Evolutionary conservation across 2,113 vertebrate genomes (phyloP).

Genomic region (Chlamydotis undulata): DNA sequence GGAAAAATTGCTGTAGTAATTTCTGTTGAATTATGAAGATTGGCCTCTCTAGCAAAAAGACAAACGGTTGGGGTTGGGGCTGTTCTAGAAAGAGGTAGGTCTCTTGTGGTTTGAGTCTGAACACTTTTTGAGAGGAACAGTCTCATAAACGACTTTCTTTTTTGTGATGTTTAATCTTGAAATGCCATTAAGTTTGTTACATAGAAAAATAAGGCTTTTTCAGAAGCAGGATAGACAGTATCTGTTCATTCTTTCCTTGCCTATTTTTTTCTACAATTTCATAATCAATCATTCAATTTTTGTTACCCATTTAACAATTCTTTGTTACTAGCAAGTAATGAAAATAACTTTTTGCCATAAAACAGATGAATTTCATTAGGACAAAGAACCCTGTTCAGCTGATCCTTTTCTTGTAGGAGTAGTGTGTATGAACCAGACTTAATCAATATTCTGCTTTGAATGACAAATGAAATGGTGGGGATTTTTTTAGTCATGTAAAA

Average conservation of each 20-base stretch:
- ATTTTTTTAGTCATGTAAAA: background rate
- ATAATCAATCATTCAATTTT: accelerated
- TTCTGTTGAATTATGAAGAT: background rate
- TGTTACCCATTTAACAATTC: background rate
- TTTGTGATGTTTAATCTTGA: background rate
- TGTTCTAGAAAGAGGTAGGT: background rate
- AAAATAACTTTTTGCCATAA: background rate
- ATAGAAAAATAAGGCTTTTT: background rate
- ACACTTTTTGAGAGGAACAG: background rate
- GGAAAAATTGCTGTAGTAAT: background rate
- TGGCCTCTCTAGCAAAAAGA: background rate
- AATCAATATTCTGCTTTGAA: background rate
- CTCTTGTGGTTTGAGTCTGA: background rate
- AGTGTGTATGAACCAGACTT: background rate
- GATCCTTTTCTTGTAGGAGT: background rate
- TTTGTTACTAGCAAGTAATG: background rate
- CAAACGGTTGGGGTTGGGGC: background rate
- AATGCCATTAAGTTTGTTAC: background rate
- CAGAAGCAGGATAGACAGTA: background rate
- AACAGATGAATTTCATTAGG: background rate
- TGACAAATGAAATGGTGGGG: background rate
- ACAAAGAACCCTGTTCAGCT: background rate
- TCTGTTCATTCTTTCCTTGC: background rate
- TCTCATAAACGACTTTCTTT: background rate
- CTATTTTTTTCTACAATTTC: background rate